Percentiles rank a stretch among this genome's conserved stretches.
phyloP scores from a whole-genome alignment of 2,888 invertebrate species.

The Eupithecia inturbata region DNA sequence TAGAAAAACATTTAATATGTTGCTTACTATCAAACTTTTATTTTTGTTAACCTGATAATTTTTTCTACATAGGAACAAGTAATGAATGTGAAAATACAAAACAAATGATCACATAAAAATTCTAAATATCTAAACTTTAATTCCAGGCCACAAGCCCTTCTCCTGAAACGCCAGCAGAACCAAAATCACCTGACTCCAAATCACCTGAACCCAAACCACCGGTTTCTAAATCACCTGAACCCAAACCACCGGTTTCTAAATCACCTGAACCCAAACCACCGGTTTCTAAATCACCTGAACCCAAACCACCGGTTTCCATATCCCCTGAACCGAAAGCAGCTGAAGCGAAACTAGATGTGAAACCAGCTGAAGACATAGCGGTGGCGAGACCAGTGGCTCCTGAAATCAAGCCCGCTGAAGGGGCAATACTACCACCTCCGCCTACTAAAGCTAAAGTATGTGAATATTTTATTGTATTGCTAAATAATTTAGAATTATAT shows the following conservation, averaged over 20 bases:
- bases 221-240: neutral
- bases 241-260: neutral
- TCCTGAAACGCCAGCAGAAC: neutral
- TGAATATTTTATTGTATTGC: neutral
- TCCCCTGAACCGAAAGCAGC: neutral
- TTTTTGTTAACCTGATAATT: too few species aligned
- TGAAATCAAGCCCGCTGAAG: constrained; percentile 74
- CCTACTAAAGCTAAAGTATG: constrained; percentile 73
- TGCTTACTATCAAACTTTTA: too few species aligned
- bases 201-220: neutral
- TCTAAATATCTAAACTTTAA: neutral
- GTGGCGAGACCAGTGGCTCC: constrained; percentile 76
- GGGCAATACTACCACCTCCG: constrained; percentile 78
- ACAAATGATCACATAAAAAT: neutral
- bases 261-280: neutral
- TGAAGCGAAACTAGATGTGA: constrained; percentile 49
- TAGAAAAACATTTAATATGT: too few species aligned
- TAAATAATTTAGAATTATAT: too few species aligned
- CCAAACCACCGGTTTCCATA: neutral
- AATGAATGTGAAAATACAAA: neutral
- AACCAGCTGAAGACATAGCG: constrained; percentile 62
- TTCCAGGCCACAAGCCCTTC: neutral
- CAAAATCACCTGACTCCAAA: neutral
- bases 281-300: neutral
- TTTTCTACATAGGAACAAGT: neutral